Evolutionary conservation across 2,888 invertebrate genomes (phyloP).

Genomic region (Scaeva pyrastri): DNA sequence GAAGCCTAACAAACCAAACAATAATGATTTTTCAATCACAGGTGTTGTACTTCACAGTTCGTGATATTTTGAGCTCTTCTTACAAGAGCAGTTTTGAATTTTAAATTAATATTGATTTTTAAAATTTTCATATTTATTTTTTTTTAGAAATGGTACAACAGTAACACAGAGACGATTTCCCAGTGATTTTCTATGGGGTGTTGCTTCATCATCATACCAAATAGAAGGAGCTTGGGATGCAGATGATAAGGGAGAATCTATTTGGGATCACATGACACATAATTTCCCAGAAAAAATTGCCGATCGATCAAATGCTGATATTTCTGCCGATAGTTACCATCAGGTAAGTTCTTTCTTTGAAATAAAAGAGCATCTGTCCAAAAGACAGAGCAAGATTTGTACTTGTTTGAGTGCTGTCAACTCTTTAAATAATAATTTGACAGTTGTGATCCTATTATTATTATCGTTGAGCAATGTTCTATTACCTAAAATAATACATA

Average conservation of each 20-base stretch:
- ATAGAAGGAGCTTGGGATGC: conserved; percentile 83
- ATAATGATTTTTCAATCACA: too few species aligned
- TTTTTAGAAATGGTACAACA: conserved; percentile 42
- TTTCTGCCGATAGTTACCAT: conserved; percentile 86
- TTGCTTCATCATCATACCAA: conserved; percentile 83
- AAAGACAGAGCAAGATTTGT: too few species aligned
- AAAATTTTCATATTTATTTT: conserved; percentile 1
- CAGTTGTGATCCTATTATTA: too few species aligned
- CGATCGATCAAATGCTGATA: conserved; percentile 86
- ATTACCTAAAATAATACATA: too few species aligned
- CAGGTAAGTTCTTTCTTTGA: conserved; percentile 80
- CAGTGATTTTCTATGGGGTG: conserved; percentile 83
- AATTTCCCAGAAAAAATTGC: conserved; percentile 86
- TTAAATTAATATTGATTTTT: background rate
- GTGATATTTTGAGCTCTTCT: too few species aligned
- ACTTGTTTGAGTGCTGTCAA: too few species aligned
- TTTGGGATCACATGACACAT: conserved; percentile 87
- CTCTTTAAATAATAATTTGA: too few species aligned
- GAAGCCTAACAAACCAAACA: too few species aligned
- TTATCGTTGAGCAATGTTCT: too few species aligned
- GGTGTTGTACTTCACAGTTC: too few species aligned
- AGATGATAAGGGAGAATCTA: conserved; percentile 85
- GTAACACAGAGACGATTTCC: conserved; percentile 80
- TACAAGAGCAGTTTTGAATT: background rate
- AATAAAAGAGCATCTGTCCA: too few species aligned